Conservation (phyloP, 2,113 vertebrate genomes). For the Corythaixoides concolor region DNA sequence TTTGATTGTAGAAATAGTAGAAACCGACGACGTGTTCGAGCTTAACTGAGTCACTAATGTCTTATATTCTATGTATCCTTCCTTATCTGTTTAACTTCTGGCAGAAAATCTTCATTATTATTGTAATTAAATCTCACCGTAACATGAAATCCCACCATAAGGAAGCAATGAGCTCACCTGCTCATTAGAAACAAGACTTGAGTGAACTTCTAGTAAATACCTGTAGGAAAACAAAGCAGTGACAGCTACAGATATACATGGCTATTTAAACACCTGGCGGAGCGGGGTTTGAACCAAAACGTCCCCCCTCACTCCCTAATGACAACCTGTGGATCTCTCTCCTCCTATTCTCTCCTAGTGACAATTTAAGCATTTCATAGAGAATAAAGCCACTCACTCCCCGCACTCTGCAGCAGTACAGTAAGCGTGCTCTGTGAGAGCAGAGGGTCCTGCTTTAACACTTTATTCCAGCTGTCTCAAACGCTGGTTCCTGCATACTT, state of each 20-base stretch:
- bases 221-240: not conserved
- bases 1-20: not conserved
- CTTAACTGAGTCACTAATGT: not conserved
- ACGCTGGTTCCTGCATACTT: not conserved
- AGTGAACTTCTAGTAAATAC: not conserved
- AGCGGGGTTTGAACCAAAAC: not conserved
- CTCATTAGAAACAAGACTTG: not conserved
- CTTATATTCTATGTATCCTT: not conserved
- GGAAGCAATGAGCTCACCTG: not conserved
- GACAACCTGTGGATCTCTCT: not conserved
- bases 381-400: not conserved
- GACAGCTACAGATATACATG: not conserved
- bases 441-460: not conserved
- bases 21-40: not conserved
- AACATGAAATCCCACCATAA: not conserved
- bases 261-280: not conserved
- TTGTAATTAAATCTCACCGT: not conserved
- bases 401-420: not conserved
- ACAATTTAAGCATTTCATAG: not conserved
- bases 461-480: not conserved
- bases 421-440: not conserved
- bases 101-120: not conserved
- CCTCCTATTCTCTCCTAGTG: not conserved
- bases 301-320: not conserved
- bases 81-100: not conserved